A percentile compares a stretch with the other conserved stretches of the same genome.
Evolutionary conservation across 2,113 vertebrate genomes (phyloP).

Genomic region (Ctenodactylus gundi): DNA sequence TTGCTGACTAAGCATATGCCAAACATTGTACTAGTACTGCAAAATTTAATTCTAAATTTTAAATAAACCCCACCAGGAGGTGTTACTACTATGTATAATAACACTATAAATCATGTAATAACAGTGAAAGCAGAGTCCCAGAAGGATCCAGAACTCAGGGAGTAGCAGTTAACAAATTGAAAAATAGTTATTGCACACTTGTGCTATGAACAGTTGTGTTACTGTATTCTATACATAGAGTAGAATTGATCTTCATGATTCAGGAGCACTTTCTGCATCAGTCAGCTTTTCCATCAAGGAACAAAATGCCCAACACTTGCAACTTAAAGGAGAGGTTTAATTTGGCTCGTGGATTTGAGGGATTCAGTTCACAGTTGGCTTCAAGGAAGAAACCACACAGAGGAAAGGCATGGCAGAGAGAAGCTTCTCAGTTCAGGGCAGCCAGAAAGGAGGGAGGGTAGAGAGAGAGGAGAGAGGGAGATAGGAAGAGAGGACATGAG

Average conservation of each 20-base stretch:
- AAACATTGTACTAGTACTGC: neutral
- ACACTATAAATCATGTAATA: neutral
- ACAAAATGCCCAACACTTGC: neutral
- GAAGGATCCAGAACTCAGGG: neutral
- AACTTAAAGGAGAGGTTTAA: neutral
- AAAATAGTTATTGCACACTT: neutral
- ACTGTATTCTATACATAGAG: neutral
- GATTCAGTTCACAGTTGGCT: neutral
- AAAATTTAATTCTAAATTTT: neutral
- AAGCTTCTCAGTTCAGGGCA: neutral
- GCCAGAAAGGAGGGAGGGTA: neutral
- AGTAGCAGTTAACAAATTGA: neutral
- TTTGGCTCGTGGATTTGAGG: neutral
- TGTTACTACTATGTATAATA: neutral
- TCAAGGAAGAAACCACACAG: neutral
- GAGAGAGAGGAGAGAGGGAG: neutral
- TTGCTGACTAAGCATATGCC: neutral
- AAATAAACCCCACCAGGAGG: neutral
- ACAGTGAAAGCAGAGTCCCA: neutral
- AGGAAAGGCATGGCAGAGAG: neutral
- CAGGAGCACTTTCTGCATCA: neutral
- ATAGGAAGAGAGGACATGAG: too few species aligned
- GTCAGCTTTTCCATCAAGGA: neutral
- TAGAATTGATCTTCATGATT: neutral
- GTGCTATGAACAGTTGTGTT: neutral